A percentile compares a stretch with the other conserved stretches of the same genome.
phyloP scores from a whole-genome alignment of 2,113 vertebrate species.

The Ceratotherium simum region DNA sequence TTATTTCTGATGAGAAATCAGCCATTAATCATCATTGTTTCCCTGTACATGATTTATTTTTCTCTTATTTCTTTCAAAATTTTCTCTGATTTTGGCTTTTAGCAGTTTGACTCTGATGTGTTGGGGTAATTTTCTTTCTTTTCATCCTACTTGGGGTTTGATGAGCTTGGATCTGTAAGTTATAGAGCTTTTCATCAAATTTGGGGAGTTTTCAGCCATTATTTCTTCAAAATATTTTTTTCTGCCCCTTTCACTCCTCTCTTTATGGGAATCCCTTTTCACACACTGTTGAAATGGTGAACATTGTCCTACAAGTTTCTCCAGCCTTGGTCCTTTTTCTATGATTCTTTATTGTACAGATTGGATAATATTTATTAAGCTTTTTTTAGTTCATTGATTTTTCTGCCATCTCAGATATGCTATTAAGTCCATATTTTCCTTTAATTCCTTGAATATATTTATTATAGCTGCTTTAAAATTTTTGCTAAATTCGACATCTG shows the following conservation, averaged over 20 bases:
- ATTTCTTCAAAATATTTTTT: conserved; percentile 5
- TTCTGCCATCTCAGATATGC: background rate
- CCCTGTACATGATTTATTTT: background rate
- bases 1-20: background rate
- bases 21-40: background rate
- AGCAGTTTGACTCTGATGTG: background rate
- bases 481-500: conserved; percentile 11
- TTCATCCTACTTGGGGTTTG: background rate
- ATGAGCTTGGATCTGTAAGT: background rate
- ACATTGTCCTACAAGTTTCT: background rate
- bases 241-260: background rate
- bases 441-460: conserved; percentile 1
- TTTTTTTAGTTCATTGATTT: background rate
- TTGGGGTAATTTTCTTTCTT: background rate
- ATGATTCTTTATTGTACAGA: background rate
- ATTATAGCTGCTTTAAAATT: conserved; percentile 11
- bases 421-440: background rate
- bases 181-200: background rate
- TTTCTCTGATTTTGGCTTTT: background rate
- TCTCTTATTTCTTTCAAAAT: background rate
- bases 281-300: background rate
- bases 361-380: background rate
- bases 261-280: background rate
- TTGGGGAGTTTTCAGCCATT: background rate
- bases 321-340: background rate